These are phyloP conservation scores for Leptoteleia sp. DNA, from an alignment of 1,140 invertebrate genomes.

Conservation along the genomic window DNA sequence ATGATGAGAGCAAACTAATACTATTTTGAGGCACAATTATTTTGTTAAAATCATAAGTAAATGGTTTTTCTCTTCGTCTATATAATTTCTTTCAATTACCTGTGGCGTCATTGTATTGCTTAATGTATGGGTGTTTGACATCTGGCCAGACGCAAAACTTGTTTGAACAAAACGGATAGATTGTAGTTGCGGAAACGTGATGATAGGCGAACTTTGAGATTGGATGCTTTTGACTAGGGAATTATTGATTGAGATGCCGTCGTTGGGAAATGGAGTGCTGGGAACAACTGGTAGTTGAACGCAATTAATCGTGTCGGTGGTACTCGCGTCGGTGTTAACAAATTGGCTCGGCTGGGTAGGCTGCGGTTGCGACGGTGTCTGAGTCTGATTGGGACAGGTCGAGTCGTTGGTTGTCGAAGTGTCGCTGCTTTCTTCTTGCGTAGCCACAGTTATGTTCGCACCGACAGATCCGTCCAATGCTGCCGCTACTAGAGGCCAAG, in stretches of 20 bases:
- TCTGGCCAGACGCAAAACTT: slow-evolving; percentile 76
- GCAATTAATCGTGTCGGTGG: slow-evolving; percentile 72
- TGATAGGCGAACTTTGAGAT: slow-evolving; percentile 75
- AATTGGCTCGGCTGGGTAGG: slow-evolving; percentile 51
- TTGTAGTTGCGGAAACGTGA: slow-evolving; percentile 77
- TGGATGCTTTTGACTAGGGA: slow-evolving; percentile 78
- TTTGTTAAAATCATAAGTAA: too few relatives aligned
- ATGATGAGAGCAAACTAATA: too few relatives aligned
- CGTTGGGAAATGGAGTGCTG: slow-evolving; percentile 72
- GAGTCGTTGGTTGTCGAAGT: slow-evolving; percentile 74
- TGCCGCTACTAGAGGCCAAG: slow-evolving; percentile 79
- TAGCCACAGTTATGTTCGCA: slow-evolving; percentile 77
- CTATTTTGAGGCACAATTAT: too few relatives aligned
- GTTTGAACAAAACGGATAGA: slow-evolving; percentile 79
- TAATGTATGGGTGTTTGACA: slow-evolving; percentile 56
- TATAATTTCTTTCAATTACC: too few relatives aligned
- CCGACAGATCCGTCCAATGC: slow-evolving; percentile 76
- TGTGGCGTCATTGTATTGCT: slow-evolving; percentile 68
- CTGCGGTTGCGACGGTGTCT: slow-evolving; percentile 57
- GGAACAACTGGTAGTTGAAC: slow-evolving; percentile 76
- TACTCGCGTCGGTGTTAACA: slow-evolving; percentile 64
- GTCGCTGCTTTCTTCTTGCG: slow-evolving; percentile 76
- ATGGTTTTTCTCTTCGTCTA: too few relatives aligned
- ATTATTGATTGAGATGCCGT: slow-evolving; percentile 71
- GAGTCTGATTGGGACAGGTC: slow-evolving; percentile 59